Base-by-base conservation (phyloP, 2,113 vertebrate genomes). In the Semnornis frantzii region DNA sequence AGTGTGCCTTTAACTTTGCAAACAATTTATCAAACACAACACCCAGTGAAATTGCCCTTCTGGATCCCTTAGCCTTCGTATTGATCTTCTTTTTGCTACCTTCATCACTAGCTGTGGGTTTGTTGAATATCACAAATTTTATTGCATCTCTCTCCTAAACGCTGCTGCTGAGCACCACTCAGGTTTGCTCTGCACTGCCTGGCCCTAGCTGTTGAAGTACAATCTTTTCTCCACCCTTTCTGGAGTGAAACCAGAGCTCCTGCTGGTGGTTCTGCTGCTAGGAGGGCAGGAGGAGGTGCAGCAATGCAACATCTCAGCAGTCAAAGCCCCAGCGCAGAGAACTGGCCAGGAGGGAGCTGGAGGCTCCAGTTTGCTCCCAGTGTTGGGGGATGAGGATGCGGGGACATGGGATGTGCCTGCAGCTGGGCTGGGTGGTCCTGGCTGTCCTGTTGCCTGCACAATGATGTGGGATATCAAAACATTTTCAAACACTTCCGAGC, bases 21-120 rank as follows among this genome's bases (percentile, higher is more conserved):
- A 94, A 95, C 85, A 93, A 94, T 96, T 95, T 91, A 95, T 95
- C 92, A 92, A 95, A 73, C 88, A 62, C 84, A 93, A 24, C 82
- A 65, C 86, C 94, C 93, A 87, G 80, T 91, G 95, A 88, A 94
- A 94, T 54, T 72, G 64, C 78, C 76, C 62, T 95, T 95, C 92
- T 62, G 37, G 87, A 69, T 64, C 90, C 89, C 89, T 94, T 92
- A 94, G 80, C 92, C 81, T 65, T 48, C 34, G n/a, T 71, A 95
- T 87, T 65, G 96, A 87, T 95, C 87, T 91, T 83, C 79, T 73
- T 82, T 71, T 63, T 52, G 15, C 70, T 74, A 10, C 81, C 79
- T 95, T 74, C 55, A 7, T 57, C 12, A 3, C 71, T n/a, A 48
- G 37, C 71, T 87, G 70, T 6, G 3, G 28, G 16, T 76, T 92